Evolutionary conservation across 2,797 vertebrate genomes (phyloP).

Genomic region (Sebastes melanostomus): DNA sequence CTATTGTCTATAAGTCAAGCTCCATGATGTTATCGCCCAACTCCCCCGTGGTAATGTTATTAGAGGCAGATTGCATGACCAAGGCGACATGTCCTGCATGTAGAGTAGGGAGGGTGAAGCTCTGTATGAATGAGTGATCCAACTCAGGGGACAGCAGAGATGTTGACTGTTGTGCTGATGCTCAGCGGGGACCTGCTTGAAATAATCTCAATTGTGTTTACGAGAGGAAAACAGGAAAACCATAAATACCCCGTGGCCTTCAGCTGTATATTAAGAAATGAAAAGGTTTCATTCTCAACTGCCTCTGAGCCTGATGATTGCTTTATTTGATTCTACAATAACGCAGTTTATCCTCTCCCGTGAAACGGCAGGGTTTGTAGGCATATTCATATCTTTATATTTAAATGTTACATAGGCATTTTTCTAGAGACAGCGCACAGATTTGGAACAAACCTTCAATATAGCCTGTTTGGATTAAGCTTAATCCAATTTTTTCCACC

Average conservation of each 20-base stretch:
- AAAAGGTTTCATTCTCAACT: neutral
- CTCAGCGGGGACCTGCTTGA: neutral
- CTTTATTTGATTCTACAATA: slow-evolving; percentile 3
- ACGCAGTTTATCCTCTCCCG: neutral
- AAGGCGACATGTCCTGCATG: slow-evolving; percentile 27
- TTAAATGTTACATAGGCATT: neutral
- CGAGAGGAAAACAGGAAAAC: neutral
- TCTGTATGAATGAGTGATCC: slow-evolving; percentile 5
- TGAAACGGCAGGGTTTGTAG: neutral
- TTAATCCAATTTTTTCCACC: slow-evolving; percentile 3
- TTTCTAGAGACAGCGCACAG: neutral
- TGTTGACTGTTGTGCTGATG: slow-evolving; percentile 9
- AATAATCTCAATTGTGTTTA: slow-evolving; percentile 33
- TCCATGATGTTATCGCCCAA: slow-evolving; percentile 10
- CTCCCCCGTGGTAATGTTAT: slow-evolving; percentile 12
- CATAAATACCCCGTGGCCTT: slow-evolving; percentile 1
- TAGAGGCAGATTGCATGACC: slow-evolving; percentile 27
- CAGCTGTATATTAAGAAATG: slow-evolving; percentile 2
- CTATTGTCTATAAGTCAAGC: neutral
- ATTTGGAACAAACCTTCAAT: slow-evolving; percentile 5
- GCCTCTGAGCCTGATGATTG: slow-evolving; percentile 5
- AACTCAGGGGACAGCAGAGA: neutral
- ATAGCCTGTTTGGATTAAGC: neutral
- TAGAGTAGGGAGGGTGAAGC: slow-evolving; percentile 22
- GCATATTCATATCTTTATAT: slow-evolving; percentile 1